These are phyloP conservation scores for Drosophila aldrichi DNA, from an alignment of 2,888 invertebrate genomes.

Conservation along the genomic window DNA sequence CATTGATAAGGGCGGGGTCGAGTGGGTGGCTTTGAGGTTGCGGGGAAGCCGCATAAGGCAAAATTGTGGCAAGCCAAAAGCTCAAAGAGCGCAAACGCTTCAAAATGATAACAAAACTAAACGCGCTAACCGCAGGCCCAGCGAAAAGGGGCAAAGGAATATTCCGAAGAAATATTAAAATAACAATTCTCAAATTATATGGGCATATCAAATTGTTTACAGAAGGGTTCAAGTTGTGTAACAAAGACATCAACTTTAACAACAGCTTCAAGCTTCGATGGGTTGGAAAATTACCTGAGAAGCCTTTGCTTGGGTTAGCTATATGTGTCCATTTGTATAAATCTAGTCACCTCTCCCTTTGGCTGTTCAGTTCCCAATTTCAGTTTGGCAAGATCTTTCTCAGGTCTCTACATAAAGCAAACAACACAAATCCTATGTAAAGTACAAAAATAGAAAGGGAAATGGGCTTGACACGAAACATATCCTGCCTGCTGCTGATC, in stretches of 20 bases:
- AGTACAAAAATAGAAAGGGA: not conserved
- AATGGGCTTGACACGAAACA: not conserved
- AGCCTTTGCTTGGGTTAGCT: no score
- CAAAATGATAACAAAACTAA: slow-evolving; percentile 46
- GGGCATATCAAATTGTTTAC: not conserved
- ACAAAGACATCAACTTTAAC: not conserved
- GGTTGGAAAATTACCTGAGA: not conserved
- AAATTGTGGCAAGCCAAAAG: slow-evolving; percentile 58
- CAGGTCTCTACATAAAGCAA: not conserved
- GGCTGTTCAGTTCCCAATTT: not conserved
- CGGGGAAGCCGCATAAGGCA: slow-evolving; percentile 58
- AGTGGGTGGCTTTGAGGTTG: slow-evolving; percentile 5
- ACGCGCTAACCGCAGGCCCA: not conserved
- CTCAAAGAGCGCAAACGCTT: slow-evolving; percentile 45
- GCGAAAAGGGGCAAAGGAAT: not conserved
- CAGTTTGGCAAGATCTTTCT: not conserved
- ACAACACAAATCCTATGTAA: not conserved
- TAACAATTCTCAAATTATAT: slow-evolving; percentile 2
- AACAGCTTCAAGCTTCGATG: not conserved
- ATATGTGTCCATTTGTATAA: not conserved
- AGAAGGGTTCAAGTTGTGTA: not conserved
- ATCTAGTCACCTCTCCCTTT: not conserved
- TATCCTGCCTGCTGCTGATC: slow-evolving; percentile 2
- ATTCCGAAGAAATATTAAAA: slow-evolving; percentile 4
- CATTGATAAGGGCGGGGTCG: slow-evolving; percentile 13